Evolutionary conservation across 2,888 invertebrate species (phyloP), one percentile per base, ranked within the genome.

Genomic region (Carcina quercana): DNA sequence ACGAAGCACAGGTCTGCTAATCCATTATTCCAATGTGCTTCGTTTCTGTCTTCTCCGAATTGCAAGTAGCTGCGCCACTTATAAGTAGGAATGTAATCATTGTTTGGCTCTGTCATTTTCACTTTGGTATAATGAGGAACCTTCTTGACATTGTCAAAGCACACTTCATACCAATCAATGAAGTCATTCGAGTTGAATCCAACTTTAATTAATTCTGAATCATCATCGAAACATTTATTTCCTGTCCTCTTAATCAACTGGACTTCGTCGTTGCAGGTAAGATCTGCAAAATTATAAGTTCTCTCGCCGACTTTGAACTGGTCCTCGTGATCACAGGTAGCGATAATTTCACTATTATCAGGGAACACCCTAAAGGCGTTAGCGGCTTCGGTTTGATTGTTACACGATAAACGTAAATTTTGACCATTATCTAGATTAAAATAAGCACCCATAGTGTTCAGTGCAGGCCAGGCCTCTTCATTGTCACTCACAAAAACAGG

Each of bases 81-180:
- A n/a, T n/a, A n/a, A n/a, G n/a, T n/a, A n/a, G n/a, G n/a, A n/a
- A n/a, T n/a, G n/a, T n/a, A n/a, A 11, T 11, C 12, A 2, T 8
- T n/a, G 20, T 7, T 8, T 1, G 8, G 8, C 10, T 8, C n/a
- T n/a, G 20, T 20, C 20, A 20, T 20, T 3, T 20, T 10, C 4
- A 20, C 4, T 8, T 10, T 8, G 20, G 20, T 20, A 15, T 37
- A 41, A 3, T 39, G 6, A 3, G 41, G 34, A 4, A 32, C 15
- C 2, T 33, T 32, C 10, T 24, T 22, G 13, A 6, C n/a, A 5
- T 12, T 30, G 11, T 43, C 35, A 15, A 34, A 37, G 12, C 43
- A 43, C 2, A 39, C 34, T 17, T 30, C 15, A 13, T 39, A 43
- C n/a, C 32, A 28, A n/a, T 39, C 32, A 2, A n/a, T 29, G 11